Evolutionary conservation across 2,888 invertebrate species (phyloP).

Genomic region (Acanthosepion pharaonis): DNA sequence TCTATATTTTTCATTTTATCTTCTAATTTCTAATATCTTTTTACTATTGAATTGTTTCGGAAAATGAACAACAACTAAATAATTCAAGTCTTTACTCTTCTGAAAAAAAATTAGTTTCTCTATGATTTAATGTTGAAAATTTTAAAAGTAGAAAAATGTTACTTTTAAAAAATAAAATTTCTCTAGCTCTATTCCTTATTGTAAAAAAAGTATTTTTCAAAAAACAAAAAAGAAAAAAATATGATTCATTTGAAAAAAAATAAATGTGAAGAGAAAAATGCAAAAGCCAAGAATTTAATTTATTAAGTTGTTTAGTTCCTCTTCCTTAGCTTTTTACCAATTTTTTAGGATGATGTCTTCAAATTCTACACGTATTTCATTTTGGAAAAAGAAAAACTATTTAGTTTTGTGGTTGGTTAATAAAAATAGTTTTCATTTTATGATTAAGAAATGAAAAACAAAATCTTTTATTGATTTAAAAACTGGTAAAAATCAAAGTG

Average conservation of each 20-base stretch:
- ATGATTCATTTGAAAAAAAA: background rate
- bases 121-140: slow-evolving; percentile 17
- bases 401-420: slow-evolving; percentile 33
- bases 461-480: background rate
- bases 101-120: slow-evolving; percentile 4
- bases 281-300: background rate
- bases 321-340: slow-evolving; percentile 17
- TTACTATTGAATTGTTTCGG: background rate
- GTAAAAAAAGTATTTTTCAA: background rate
- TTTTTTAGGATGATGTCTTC: slow-evolving; percentile 33
- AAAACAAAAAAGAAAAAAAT: background rate
- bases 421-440: background rate
- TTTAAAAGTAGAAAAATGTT: slow-evolving; percentile 18
- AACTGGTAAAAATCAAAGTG: slow-evolving; percentile 33
- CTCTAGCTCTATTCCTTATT: slow-evolving; percentile 33
- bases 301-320: background rate
- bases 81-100: background rate
- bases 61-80: background rate
- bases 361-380: slow-evolving; percentile 33
- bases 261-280: background rate
- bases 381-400: slow-evolving; percentile 17
- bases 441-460: background rate
- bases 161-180: background rate
- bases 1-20: background rate
- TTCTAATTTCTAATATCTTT: background rate